These are phyloP conservation scores for Cossypha niveicapilla DNA, from an alignment of 2,797 vertebrate species.

Conservation along the genomic window DNA sequence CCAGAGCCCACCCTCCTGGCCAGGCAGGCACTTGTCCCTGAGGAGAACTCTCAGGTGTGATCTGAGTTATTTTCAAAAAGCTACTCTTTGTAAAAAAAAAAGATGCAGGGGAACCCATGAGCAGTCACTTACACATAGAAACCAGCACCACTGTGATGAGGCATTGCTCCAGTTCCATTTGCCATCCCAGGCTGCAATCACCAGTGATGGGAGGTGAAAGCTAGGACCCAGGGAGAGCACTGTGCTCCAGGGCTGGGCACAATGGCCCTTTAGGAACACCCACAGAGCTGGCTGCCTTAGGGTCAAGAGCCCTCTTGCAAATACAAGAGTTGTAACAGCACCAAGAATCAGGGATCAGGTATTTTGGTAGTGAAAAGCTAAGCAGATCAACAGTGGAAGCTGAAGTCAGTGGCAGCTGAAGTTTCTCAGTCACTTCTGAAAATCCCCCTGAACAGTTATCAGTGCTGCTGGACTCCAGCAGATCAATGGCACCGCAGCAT, in stretches of 20 bases:
- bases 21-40: neutral
- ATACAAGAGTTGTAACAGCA: rapidly evolving
- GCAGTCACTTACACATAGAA: neutral
- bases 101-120: neutral
- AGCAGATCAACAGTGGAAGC: neutral
- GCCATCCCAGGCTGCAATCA: neutral
- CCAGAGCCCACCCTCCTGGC: neutral
- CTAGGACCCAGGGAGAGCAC: neutral
- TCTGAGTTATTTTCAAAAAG: neutral
- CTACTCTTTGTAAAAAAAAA: neutral
- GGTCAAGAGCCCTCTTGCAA: neutral
- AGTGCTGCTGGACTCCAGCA: neutral
- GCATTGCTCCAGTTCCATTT: neutral
- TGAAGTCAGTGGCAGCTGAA: neutral
- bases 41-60: neutral
- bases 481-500: neutral
- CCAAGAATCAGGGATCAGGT: neutral
- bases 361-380: neutral
- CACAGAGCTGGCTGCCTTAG: neutral
- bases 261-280: neutral
- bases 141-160: rapidly evolving
- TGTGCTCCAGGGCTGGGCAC: too few species aligned
- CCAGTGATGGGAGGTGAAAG: rapidly evolving
- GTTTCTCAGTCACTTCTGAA: neutral
- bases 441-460: neutral